Evolutionary conservation across 2,888 invertebrate species (phyloP), one percentile per base, ranked within the genome.

Genomic region (Eilema caniola): DNA sequence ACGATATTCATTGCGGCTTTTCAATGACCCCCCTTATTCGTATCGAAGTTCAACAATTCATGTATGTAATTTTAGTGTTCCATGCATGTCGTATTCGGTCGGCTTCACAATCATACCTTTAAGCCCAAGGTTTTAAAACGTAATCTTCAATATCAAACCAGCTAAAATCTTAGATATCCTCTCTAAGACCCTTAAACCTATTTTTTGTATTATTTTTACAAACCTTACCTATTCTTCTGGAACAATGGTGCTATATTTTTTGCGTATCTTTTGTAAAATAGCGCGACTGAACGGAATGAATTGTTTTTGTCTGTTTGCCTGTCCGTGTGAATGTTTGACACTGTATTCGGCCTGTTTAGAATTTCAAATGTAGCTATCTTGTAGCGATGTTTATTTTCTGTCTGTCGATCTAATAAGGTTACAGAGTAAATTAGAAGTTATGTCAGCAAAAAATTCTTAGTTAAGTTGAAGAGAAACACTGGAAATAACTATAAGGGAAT

Each of bases 341-440:
- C 73, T 80, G 74, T 73, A 67, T 74, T 76, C 62, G 56, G 53
- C 14, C 68, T 63, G 68, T 66, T 70, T 69, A 66, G 69, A 71
- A 74, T 69, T 74, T 71, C 63, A 71, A 85, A 86, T 86, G 79
- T 76, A 71, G 66, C 64, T 14, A 56, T 62, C 62, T 67, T 65
- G 64, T 64, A 62, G 28, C 37, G 41, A 14, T 16, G 14, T 60
- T 63, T 72, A 25, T 25, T 47, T 47, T 20, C 12, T 53, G 47
- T 14, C 10, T 63, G 25, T 64, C 24, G 14, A 3, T 37, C 24
- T 47, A 47, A 62, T 62, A 37, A 62, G 62, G 8, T 10, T 1
- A 23, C 5, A 41, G 16, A 3, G 37, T 14, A 41, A 16, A 24
- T 10, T 41, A 14, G 14, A n/a, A 10, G 20, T n/a, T 53, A 16